Base-by-base conservation (phyloP, 2,113 vertebrate genomes). In the Oncorhynchus masou region DNA sequence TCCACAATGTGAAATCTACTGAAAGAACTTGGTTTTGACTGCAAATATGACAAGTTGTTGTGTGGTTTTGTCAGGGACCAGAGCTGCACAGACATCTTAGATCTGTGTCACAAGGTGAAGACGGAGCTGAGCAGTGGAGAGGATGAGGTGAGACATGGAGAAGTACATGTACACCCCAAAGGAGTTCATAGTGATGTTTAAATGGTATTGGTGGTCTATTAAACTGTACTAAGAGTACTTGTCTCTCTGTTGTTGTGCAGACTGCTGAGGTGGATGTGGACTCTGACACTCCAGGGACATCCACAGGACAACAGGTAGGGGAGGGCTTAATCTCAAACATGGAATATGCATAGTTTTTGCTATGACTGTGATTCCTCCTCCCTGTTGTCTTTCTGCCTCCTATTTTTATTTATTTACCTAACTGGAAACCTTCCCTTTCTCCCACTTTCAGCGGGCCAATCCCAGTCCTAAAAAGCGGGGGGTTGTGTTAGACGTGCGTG, bases 241-340 rank as follows among this genome's bases (percentile, higher is more conserved):
- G 12, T 74, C 34, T 72, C 4, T 67, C 13, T 71, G 31, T 77
- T 54, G 31, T n/a, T 79, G 84, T 89, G 85, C 89, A 98, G 96
- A 92, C 90, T 85, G 92, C 88, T 78, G 95, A 94, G 71, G 88
- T 95, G 25, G 95, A 98, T 9, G 88, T 97, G 51, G 98, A 99
- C 91, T 99, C 97, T 5, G 97, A 99, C 1, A 96, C 93, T 74
- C 98, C 98, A 15, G 96, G 98, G 78, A 98, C 97, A 24, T 99
- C 97, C 49, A 90, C 96, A 80, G 96, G 97, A 85, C 94, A 94
- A 83, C 88, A 86, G 82, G 97, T 97, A 78, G 95, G 94, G 51
- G 16, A 19, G 5, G 15, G 51, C 5, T 54, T 54, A 5, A 11
- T 45, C 8, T 19, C 51, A 16, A 19, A 19, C 51, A 54, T 54